phyloP scores from a whole-genome alignment of 2,113 vertebrate species.

The Microcebus murinus region DNA sequence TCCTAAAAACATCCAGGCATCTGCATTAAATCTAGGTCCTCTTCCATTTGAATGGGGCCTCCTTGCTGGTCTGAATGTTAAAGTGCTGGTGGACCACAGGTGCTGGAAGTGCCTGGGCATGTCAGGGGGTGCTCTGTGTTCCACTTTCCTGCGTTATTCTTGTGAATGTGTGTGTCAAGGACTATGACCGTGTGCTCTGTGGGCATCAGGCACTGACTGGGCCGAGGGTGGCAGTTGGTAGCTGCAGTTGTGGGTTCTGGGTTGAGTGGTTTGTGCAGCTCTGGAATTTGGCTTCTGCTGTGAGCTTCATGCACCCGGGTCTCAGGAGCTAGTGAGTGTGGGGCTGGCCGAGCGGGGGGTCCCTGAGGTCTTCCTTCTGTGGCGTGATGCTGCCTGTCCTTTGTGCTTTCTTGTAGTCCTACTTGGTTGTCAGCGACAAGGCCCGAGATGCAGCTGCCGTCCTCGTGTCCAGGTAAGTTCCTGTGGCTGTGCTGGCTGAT shows the following conservation, averaged over 20 bases:
- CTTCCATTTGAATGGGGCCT: neutral
- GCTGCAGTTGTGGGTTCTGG: rapidly evolving
- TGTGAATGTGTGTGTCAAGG: neutral
- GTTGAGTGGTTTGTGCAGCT: neutral
- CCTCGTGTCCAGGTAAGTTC: constrained; percentile 97
- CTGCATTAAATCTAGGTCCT: rapidly evolving
- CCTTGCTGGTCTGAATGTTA: rapidly evolving
- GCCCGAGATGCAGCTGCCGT: constrained; percentile 94
- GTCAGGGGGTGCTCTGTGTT: neutral
- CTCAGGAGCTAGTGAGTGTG: neutral
- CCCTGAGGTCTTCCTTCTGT: no score
- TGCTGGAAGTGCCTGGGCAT: neutral
- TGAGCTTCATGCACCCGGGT: neutral
- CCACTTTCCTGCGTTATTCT: neutral
- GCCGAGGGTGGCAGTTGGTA: neutral
- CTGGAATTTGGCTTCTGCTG: neutral
- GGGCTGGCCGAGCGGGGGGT: neutral
- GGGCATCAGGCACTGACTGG: rapidly evolving
- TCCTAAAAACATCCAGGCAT: neutral
- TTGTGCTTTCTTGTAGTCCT: constrained; percentile 86
- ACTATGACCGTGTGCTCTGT: rapidly evolving
- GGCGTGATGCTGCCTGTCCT: neutral
- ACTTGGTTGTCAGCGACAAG: constrained; percentile 93
- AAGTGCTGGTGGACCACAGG: rapidly evolving
- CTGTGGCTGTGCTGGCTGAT: neutral